A percentile compares a stretch with the other conserved stretches of the same genome.
phyloP scores from a whole-genome alignment of 2,797 vertebrate species.

The Momotus momota region DNA sequence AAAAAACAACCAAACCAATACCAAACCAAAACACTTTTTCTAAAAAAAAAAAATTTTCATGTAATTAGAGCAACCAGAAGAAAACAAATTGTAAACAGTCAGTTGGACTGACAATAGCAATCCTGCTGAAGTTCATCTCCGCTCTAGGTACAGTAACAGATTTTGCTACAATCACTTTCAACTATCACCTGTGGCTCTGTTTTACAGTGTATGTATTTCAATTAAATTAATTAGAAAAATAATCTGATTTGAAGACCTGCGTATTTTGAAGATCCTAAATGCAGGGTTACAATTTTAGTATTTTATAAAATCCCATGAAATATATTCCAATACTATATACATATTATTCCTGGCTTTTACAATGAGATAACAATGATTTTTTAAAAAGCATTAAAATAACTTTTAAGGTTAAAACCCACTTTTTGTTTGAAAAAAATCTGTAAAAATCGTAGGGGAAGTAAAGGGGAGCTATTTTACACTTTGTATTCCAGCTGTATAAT shows the following conservation, averaged over 20 bases:
- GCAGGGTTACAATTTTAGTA: neutral
- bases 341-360: neutral
- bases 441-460: neutral
- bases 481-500: neutral
- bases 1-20: neutral
- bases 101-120: neutral
- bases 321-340: neutral
- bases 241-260: neutral
- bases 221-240: neutral
- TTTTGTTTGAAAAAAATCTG: neutral
- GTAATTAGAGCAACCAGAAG: neutral
- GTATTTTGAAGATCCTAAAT: neutral
- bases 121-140: neutral
- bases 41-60: neutral
- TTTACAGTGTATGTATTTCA: neutral
- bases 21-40: neutral
- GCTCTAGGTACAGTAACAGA: too few relatives aligned
- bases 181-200: neutral
- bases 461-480: neutral
- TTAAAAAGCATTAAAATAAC: neutral
- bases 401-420: neutral
- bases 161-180: neutral
- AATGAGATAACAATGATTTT: neutral
- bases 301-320: neutral
- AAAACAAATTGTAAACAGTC: neutral